Base-by-base conservation (phyloP, 1,140 invertebrate genomes). In the Dolichoris vasculosae region DNA sequence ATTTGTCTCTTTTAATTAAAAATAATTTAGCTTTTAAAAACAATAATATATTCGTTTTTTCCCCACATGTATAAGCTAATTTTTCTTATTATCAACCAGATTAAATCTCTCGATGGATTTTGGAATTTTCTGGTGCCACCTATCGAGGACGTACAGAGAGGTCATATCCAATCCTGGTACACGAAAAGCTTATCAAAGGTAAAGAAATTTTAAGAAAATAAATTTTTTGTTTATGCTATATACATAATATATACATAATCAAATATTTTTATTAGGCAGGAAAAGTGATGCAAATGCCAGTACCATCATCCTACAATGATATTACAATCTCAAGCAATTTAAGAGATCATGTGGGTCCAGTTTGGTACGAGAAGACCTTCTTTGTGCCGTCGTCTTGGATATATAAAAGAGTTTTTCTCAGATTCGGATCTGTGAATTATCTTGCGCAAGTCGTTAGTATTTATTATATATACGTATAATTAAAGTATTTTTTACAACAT, bases 291-390 rank as follows among this genome's bases (percentile, higher is more conserved):
- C 94, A 96, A 30, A 99, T 99, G 98, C 98, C 98, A n/a, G 98
- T 99, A 20, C 98, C 99, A 0, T 96, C 97, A 0, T 99, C 98
- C 88, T 99, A 97, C 93, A 99, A 99, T 92, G 99, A 99, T 90
- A 95, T 99, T n/a, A 98, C 97, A 0, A 95, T 97, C 86, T 96
- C 98, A 38, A 94, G 93, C 38, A 91, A 93, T 4, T 90, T 99
- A 7, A 93, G 98, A 43, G 98, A 99, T 92, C 98, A 99, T 93
- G 95, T 99, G 23, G 99, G 99, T 0, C 96, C 98, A 89, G 98
- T 97, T 30, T 98, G 97, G 97, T 98, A 98, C 90, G 96, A 98
- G 88, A 94, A 96, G 67, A 94, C 93, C 1, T 98, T 98, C 92
- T 97, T 95, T 91, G 95, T 97, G 30, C 97, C 97, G 0, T 89